A percentile compares a stretch with the other conserved stretches of the same genome.
Conservation (phyloP, 2,888 invertebrate species). For the Halictus ligatus region DNA sequence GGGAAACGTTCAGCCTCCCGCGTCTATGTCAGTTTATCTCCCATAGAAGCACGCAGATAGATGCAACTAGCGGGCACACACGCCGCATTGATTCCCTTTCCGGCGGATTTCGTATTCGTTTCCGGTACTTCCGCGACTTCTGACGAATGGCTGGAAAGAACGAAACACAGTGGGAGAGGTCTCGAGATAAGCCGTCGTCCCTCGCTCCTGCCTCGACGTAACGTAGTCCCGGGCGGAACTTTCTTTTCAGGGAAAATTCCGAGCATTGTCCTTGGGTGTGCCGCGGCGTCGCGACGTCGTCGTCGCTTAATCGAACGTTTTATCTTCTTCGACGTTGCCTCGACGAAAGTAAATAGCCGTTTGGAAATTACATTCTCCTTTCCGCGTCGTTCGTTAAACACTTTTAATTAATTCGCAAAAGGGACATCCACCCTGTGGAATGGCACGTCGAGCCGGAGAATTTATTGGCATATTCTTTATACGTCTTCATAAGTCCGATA, state of each 20-base stretch:
- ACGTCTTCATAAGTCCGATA: not conserved
- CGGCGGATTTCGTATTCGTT: conserved; percentile 57
- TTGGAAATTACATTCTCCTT: conserved; percentile 37
- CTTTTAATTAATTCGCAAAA: not conserved
- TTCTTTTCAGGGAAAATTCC: conserved; percentile 55
- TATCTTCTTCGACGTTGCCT: conserved; percentile 39
- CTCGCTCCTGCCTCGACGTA: conserved; percentile 32
- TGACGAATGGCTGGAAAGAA: conserved; percentile 50
- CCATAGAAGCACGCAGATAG: conserved; percentile 36
- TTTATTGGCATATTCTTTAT: not conserved
- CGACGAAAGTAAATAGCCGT: not conserved
- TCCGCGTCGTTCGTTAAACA: conserved; percentile 32
- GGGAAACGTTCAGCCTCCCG: not conserved
- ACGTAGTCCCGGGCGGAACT: conserved; percentile 25
- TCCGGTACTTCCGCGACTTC: conserved; percentile 52
- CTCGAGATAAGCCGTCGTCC: conserved; percentile 59
- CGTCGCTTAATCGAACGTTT: conserved; percentile 45
- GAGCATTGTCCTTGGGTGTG: conserved; percentile 39
- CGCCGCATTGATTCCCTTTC: conserved; percentile 50
- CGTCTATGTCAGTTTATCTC: conserved; percentile 35
- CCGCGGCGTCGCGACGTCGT: conserved; percentile 6
- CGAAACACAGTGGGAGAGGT: conserved; percentile 54
- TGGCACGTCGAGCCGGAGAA: too few species aligned
- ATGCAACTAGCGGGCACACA: conserved; percentile 34
- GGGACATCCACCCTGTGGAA: too few species aligned